These are phyloP conservation scores for Aplysina aerophoba DNA, from an alignment of 37 sponge, comb jelly and placozoan genomes.

Conservation along the genomic window DNA sequence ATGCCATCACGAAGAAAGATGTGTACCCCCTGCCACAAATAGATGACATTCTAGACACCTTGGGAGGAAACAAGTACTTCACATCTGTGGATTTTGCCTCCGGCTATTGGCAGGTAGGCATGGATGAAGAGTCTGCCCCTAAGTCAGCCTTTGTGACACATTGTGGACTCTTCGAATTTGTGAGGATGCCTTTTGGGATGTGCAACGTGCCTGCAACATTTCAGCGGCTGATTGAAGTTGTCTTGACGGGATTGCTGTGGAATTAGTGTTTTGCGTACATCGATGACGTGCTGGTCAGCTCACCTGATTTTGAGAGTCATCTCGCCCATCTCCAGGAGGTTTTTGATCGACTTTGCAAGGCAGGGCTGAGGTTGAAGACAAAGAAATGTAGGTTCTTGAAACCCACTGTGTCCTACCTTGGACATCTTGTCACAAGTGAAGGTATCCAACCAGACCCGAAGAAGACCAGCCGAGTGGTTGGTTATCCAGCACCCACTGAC, in stretches of 20 bases:
- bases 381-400: conserved; percentile 15
- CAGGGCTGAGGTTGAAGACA: conserved; percentile 31
- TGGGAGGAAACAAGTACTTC: neutral
- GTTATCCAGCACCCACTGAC: conserved; percentile 39
- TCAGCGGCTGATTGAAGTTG: conserved; percentile 26
- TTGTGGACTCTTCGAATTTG: conserved; percentile 15
- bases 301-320: conserved; percentile 36
- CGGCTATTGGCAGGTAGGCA: conserved; percentile 60
- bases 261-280: conserved; percentile 33
- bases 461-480: conserved; percentile 37
- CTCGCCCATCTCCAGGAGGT: conserved; percentile 37
- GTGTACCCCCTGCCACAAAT: conserved; percentile 25
- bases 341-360: conserved; percentile 21
- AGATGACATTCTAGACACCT: conserved; percentile 18
- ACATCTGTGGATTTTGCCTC: conserved; percentile 32
- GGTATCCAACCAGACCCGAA: conserved; percentile 48
- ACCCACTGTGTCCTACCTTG: conserved; percentile 6
- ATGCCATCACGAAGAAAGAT: neutral
- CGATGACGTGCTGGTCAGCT: conserved; percentile 56
- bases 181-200: too few relatives aligned
- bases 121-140: conserved; percentile 1
- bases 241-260: conserved; percentile 15
- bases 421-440: conserved; percentile 39
- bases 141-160: conserved; percentile 23
- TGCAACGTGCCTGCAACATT: conserved; percentile 21